Percentiles rank a stretch among this genome's conserved stretches.
Evolutionary conservation across 2,888 invertebrate genomes (phyloP).

Genomic region (Drosophila buzzatii): DNA sequence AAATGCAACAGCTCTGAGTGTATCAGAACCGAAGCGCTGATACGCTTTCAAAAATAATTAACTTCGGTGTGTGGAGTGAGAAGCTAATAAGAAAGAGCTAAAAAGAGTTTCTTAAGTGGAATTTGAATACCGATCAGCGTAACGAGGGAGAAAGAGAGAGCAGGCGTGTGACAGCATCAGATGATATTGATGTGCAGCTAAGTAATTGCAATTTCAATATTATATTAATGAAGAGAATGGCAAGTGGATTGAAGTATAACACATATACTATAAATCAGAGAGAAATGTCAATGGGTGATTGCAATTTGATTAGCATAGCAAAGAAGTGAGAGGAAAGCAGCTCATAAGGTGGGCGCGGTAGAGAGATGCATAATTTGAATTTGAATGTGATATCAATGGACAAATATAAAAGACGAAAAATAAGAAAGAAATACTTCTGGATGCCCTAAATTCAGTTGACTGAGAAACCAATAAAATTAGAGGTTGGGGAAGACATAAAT

Average conservation of each 20-base stretch:
- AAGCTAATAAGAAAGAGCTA: background rate
- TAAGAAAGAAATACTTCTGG: too few species aligned
- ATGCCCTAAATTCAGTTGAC: background rate
- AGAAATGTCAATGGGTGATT: background rate
- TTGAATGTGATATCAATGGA: background rate
- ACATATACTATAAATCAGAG: background rate
- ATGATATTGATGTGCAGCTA: background rate
- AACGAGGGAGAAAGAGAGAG: background rate
- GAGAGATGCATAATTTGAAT: background rate
- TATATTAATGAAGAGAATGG: background rate
- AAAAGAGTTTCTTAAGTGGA: background rate
- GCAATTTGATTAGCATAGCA: background rate
- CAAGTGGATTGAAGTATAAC: background rate
- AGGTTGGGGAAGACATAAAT: too few species aligned
- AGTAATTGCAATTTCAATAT: constrained; percentile 7
- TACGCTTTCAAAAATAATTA: constrained; percentile 23
- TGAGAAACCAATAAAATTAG: too few species aligned
- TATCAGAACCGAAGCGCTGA: constrained; percentile 18
- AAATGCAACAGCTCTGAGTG: constrained; percentile 34
- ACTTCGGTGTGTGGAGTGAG: background rate
- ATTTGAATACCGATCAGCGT: background rate
- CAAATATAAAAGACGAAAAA: background rate
- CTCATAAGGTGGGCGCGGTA: too few species aligned
- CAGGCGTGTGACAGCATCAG: background rate
- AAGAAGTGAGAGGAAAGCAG: background rate